Conservation (phyloP, 2,888 invertebrate genomes). For the Heliconius aoede region DNA sequence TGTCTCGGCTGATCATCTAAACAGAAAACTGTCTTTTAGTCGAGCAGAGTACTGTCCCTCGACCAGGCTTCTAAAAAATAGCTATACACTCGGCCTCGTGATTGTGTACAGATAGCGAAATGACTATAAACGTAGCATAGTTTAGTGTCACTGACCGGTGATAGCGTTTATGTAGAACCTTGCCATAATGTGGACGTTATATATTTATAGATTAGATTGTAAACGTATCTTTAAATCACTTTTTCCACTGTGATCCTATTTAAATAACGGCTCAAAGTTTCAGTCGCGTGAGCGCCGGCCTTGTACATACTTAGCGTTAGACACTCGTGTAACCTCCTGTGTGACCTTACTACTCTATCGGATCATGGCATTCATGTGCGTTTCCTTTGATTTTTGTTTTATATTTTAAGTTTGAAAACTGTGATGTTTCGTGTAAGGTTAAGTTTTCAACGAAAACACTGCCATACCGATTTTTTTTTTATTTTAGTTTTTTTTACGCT, state of each 20-base stretch:
- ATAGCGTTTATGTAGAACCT: conserved; percentile 79
- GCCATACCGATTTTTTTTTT: conserved; percentile 53
- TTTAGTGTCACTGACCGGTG: conserved; percentile 69
- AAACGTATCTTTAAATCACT: conserved; percentile 79
- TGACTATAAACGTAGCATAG: conserved; percentile 76
- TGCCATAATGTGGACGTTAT: conserved; percentile 81
- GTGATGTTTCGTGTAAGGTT: conserved; percentile 74
- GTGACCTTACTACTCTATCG: conserved; percentile 76
- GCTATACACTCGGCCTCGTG: conserved; percentile 49
- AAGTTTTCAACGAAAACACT: conserved; percentile 58
- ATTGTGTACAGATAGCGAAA: conserved; percentile 76
- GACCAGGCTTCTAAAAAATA: not conserved
- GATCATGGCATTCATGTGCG: conserved; percentile 63
- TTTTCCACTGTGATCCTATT: conserved; percentile 84
- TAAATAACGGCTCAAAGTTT: conserved; percentile 79
- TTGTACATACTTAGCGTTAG: conserved; percentile 76
- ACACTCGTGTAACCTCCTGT: conserved; percentile 67
- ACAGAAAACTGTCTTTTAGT: too few species aligned
- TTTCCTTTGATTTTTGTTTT: conserved; percentile 53
- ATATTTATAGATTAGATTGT: conserved; percentile 61
- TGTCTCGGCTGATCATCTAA: too few species aligned
- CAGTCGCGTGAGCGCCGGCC: conserved; percentile 63
- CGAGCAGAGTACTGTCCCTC: too few species aligned
- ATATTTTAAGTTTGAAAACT: conserved; percentile 72
- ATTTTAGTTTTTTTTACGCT: conserved; percentile 38